These are phyloP conservation scores for Branchinecta lynchi DNA, from an alignment of 1,140 invertebrate species.

Conservation along the genomic window DNA sequence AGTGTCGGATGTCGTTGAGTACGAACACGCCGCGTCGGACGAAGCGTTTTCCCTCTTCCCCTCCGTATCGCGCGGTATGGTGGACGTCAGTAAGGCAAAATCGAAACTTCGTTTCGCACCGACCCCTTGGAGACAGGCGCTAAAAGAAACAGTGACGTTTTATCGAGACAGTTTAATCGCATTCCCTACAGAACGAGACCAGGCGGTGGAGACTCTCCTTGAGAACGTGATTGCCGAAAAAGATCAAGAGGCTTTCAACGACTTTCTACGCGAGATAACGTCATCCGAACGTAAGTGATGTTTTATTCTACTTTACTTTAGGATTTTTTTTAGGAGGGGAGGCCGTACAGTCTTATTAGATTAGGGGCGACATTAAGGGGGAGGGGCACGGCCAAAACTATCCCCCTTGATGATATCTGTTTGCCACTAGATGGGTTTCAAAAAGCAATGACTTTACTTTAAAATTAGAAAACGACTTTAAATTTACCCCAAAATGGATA, in stretches of 20 bases:
- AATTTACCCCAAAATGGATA: no score
- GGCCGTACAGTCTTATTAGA: no score
- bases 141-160: slow-evolving; percentile 31
- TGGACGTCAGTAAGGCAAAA: slow-evolving; percentile 32
- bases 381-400: no score
- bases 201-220: slow-evolving; percentile 21
- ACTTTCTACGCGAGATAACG: no score
- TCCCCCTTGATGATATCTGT: no score
- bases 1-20: slow-evolving; percentile 23
- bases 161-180: slow-evolving; percentile 29
- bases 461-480: no score
- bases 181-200: slow-evolving; percentile 24
- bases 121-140: slow-evolving; percentile 28
- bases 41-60: slow-evolving; percentile 32
- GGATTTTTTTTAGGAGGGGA: no score
- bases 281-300: no score
- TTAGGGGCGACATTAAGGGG: no score
- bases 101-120: slow-evolving; percentile 30
- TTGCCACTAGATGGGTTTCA: no score
- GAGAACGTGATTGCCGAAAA: slow-evolving; percentile 18
- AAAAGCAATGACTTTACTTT: no score
- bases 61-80: slow-evolving; percentile 32
- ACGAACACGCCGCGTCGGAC: slow-evolving; percentile 19
- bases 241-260: neutral
- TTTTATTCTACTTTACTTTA: no score